Evolutionary conservation across 2,797 vertebrate genomes (phyloP).

Genomic region (Labeo calbasu): DNA sequence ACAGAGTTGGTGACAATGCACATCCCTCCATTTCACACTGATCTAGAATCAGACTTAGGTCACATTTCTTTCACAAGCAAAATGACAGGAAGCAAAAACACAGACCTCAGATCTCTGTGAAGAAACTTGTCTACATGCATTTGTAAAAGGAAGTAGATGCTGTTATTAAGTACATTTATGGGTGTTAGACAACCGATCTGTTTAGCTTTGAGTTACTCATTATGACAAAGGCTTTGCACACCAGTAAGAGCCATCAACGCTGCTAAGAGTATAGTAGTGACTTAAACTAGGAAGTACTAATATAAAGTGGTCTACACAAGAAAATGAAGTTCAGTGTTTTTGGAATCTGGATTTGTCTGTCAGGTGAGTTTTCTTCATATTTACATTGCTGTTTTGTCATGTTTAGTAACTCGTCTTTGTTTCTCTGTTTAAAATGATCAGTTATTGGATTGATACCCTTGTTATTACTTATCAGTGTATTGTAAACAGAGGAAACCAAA

Average conservation of each 20-base stretch:
- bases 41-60: background rate
- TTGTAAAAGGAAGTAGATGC: background rate
- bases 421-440: background rate
- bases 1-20: background rate
- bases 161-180: background rate
- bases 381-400: background rate
- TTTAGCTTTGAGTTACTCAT: background rate
- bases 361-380: background rate
- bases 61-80: background rate
- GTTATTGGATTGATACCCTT: background rate
- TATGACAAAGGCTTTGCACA: background rate
- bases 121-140: background rate
- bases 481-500: background rate
- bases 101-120: background rate
- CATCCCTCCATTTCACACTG: background rate
- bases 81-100: background rate
- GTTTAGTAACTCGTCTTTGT: background rate
- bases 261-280: background rate
- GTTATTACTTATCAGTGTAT: background rate
- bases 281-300: background rate
- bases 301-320: background rate
- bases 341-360: slow-evolving; percentile 7
- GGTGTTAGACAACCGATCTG: background rate
- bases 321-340: slow-evolving; percentile 16
- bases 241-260: background rate